These are phyloP conservation scores for Troglohyphantes excavatus DNA, from an alignment of 2,888 invertebrate species.

Conservation along the genomic window DNA sequence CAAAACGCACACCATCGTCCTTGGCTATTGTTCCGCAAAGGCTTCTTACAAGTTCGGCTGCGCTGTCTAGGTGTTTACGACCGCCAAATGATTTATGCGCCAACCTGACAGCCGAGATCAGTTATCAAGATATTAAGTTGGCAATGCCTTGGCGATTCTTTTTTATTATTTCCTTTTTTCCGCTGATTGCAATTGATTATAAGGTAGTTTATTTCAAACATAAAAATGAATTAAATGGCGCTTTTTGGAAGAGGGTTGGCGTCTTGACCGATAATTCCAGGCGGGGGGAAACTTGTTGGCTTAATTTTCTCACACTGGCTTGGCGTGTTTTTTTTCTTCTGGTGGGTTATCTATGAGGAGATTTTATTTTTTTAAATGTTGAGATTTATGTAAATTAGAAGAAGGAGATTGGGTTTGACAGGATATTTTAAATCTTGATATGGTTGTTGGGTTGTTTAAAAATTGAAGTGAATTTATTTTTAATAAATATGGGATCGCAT, in stretches of 20 bases:
- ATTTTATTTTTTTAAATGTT: no score
- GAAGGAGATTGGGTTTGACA: no score
- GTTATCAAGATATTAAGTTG: constrained; percentile 28
- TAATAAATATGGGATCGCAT: no score
- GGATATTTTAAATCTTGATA: no score
- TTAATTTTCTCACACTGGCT: constrained; percentile 2
- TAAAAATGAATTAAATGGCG: constrained; percentile 22
- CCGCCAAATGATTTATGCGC: constrained; percentile 49
- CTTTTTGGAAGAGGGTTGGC: neutral
- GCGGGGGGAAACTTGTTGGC: neutral
- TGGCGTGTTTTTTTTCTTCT: neutral
- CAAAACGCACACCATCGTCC: constrained; percentile 40
- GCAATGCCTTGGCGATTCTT: constrained; percentile 12
- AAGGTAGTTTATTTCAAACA: constrained; percentile 30
- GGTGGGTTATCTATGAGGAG: no score
- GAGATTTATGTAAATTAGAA: no score
- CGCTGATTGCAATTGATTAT: constrained; percentile 43
- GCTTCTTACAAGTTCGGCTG: neutral
- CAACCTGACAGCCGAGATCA: constrained; percentile 39
- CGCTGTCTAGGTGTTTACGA: constrained; percentile 51
- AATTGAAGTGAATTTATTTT: no score
- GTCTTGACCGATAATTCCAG: neutral
- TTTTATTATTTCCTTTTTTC: constrained; percentile 10
- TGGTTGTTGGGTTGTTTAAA: no score
- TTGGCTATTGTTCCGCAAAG: constrained; percentile 48